Evolutionary conservation across 2,113 vertebrate species (phyloP).

Genomic region (Platysternon megacephalum): DNA sequence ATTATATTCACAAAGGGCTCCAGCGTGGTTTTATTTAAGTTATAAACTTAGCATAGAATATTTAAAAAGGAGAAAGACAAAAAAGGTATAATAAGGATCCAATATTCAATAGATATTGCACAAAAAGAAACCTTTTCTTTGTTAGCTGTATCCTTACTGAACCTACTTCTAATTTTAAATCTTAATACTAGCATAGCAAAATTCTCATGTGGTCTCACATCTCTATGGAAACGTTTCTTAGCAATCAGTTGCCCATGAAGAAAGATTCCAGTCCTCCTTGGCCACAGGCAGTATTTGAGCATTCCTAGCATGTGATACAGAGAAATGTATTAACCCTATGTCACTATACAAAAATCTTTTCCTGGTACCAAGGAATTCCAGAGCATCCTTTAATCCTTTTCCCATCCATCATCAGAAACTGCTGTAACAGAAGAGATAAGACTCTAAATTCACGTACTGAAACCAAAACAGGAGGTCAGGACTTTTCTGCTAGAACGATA

Average conservation of each 20-base stretch:
- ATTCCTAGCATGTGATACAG: conserved; percentile 52
- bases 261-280: conserved; percentile 76
- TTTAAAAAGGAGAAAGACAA: background rate
- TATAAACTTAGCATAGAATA: background rate
- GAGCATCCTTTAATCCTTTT: background rate
- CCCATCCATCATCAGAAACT: background rate
- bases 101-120: background rate
- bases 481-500: background rate
- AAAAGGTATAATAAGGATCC: background rate
- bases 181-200: conserved; percentile 65
- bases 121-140: background rate
- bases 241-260: conserved; percentile 77
- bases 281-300: conserved; percentile 46
- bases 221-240: conserved; percentile 79
- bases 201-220: conserved; percentile 76
- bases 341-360: background rate
- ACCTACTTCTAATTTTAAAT: conserved; percentile 52
- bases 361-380: background rate
- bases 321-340: background rate
- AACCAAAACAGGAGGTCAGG: background rate
- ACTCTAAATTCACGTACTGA: background rate
- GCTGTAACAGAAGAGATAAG: background rate
- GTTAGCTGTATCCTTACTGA: background rate
- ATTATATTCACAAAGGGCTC: background rate
- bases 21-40: background rate